phyloP scores from a whole-genome alignment of 1,140 invertebrate species.

The Tetramorium parvispinum region DNA sequence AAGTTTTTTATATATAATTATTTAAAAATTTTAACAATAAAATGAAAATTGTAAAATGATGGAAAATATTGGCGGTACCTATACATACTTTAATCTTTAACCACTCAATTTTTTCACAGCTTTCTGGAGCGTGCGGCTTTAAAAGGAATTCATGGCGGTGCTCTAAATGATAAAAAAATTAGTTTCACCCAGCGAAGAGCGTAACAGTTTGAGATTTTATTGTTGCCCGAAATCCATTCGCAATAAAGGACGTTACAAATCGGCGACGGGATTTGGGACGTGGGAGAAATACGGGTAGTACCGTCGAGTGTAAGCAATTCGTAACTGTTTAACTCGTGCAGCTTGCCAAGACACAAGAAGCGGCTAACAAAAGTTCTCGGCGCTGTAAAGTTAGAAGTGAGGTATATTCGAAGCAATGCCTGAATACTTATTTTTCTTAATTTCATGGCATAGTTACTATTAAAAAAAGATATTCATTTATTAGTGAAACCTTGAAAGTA shows the following conservation, averaged over 20 bases:
- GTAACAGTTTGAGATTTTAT: constrained; percentile 48
- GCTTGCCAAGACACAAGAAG: constrained; percentile 48
- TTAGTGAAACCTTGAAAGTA: neutral
- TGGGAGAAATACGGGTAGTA: constrained; percentile 32
- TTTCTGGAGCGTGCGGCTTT: constrained; percentile 14
- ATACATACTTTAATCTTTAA: constrained; percentile 12
- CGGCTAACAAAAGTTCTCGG: constrained; percentile 42
- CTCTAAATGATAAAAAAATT: constrained; percentile 55
- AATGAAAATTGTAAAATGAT: neutral
- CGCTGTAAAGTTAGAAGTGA: constrained; percentile 33
- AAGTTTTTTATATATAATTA: neutral
- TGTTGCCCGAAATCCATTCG: constrained; percentile 48
- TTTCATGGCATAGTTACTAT: constrained; percentile 18
- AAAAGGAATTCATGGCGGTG: neutral
- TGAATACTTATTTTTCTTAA: constrained; percentile 51
- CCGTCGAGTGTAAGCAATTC: constrained; percentile 47
- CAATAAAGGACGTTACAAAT: constrained; percentile 54
- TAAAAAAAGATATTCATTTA: constrained; percentile 21
- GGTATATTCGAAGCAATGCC: neutral
- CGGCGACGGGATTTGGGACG: constrained; percentile 43
- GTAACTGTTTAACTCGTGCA: constrained; percentile 57
- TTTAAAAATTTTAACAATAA: neutral
- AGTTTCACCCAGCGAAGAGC: neutral
- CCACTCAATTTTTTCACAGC: constrained; percentile 19
- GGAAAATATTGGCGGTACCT: neutral